Conservation (phyloP, 2,888 invertebrate species). For the Agrenia bidenticulata region DNA sequence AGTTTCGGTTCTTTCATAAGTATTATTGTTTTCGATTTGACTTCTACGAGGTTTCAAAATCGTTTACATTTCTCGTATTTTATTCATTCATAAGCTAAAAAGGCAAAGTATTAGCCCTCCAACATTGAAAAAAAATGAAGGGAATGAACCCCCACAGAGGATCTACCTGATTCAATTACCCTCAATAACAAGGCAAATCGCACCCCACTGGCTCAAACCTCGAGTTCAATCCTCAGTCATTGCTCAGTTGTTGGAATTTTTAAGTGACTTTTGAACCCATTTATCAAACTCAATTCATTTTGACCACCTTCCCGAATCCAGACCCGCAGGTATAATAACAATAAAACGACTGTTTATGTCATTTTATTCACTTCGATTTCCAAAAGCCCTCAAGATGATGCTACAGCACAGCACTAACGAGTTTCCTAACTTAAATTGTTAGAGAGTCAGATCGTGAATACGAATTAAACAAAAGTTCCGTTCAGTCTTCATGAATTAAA, state of each 20-base stretch:
- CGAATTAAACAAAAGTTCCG: too few relatives aligned
- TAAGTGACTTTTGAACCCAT: slow-evolving; percentile 25
- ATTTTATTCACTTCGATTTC: too few relatives aligned
- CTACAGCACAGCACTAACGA: too few relatives aligned
- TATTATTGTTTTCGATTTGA: too few relatives aligned
- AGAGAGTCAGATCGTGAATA: too few relatives aligned
- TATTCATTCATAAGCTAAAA: too few relatives aligned
- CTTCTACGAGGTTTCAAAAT: too few relatives aligned
- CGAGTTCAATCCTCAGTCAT: slow-evolving; percentile 16
- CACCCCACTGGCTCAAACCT: slow-evolving; percentile 31
- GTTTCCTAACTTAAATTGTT: too few relatives aligned
- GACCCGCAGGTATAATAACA: slow-evolving; percentile 6
- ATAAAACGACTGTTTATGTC: slow-evolving; percentile 1
- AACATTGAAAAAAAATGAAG: slow-evolving; percentile 1
- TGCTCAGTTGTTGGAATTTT: slow-evolving; percentile 9
- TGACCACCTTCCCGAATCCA: slow-evolving; percentile 16
- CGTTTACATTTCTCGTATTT: too few relatives aligned
- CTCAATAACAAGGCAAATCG: slow-evolving; percentile 40
- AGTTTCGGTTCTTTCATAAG: too few relatives aligned
- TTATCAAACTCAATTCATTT: slow-evolving; percentile 27
- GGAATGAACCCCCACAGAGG: slow-evolving; percentile 33
- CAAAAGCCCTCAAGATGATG: too few relatives aligned
- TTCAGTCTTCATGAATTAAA: too few relatives aligned
- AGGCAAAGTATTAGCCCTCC: background rate
- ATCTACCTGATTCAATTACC: slow-evolving; percentile 47